Evolutionary conservation across 2,797 vertebrate genomes (phyloP).

Genomic region (Tapera naevia): DNA sequence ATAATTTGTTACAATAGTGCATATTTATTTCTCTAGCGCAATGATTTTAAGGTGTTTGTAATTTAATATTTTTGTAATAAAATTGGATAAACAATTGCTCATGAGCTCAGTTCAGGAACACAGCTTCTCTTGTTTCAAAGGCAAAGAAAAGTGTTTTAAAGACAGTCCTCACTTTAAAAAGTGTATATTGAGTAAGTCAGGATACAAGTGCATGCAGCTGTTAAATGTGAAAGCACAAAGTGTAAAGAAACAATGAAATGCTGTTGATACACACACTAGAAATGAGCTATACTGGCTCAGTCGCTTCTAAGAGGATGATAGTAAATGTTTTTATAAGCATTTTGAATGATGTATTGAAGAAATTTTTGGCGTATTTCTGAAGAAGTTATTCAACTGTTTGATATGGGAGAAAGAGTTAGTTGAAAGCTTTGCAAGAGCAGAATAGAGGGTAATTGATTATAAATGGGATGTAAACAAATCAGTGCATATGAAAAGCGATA

Average conservation of each 20-base stretch:
- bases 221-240: not conserved
- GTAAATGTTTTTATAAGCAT: not conserved
- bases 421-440: not conserved
- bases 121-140: not conserved
- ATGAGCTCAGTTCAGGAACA: not conserved
- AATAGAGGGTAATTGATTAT: not conserved
- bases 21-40: not conserved
- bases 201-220: not conserved
- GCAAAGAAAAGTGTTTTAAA: not conserved
- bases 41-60: not conserved
- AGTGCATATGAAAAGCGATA: not conserved
- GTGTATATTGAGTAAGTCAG: not conserved
- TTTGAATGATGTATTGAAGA: not conserved
- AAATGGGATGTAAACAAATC: not conserved
- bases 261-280: not conserved
- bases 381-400: not conserved
- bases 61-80: not conserved
- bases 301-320: fast-evolving
- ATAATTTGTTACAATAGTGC: not conserved
- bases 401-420: not conserved
- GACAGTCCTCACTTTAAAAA: not conserved
- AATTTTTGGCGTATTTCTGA: not conserved
- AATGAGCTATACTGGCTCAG: not conserved
- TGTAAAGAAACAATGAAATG: not conserved
- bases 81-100: not conserved